Conservation (phyloP, 2,888 invertebrate genomes). For the Cephalotes varians region DNA sequence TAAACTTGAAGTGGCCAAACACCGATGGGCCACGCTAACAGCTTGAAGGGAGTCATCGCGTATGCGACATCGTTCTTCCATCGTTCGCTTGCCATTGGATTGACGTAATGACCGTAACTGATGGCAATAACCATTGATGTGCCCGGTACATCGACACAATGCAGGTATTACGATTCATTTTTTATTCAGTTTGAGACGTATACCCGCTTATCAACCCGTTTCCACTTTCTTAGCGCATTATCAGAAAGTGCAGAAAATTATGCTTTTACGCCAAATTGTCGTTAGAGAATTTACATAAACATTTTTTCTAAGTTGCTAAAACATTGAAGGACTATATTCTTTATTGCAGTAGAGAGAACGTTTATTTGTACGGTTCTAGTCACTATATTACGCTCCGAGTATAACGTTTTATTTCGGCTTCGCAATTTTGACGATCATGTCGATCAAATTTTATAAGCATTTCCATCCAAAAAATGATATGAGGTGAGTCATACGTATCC, state of each 20-base stretch:
- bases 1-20: constrained; percentile 53
- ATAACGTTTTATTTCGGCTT: background rate
- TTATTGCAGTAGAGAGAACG: background rate
- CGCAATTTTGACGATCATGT: background rate
- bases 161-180: constrained; percentile 23
- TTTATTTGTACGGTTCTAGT: background rate
- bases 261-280: constrained; percentile 6
- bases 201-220: background rate
- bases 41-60: constrained; percentile 44
- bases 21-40: constrained; percentile 38
- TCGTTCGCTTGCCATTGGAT: constrained; percentile 6
- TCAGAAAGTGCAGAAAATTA: constrained; percentile 9
- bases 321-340: background rate
- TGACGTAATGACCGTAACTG: constrained; percentile 36
- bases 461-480: background rate
- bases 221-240: background rate
- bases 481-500: background rate
- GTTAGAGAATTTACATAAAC: background rate
- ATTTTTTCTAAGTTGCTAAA: background rate
- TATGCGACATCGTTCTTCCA: constrained; percentile 45
- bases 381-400: background rate
- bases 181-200: constrained; percentile 31
- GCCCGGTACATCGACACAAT: background rate
- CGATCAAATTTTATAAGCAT: background rate
- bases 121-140: constrained; percentile 9